Base-by-base conservation (phyloP, 2,888 invertebrate genomes). In the Phasia obesa region DNA sequence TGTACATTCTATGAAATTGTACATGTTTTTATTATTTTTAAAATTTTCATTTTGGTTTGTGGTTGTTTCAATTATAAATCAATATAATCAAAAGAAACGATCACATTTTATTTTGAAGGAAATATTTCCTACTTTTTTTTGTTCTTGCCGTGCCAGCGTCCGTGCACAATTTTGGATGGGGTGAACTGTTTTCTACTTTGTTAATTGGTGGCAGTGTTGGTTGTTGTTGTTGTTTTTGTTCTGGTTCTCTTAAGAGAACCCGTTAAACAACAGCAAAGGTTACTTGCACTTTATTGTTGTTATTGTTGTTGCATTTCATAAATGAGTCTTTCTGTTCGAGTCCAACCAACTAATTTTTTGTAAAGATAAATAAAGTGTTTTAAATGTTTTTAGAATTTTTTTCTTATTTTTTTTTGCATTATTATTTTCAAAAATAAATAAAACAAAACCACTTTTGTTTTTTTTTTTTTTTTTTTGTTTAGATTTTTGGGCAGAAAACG, bases 21-120 rank as follows among this genome's bases (percentile, higher is more conserved):
- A 55, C 69, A 77, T 70, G 62, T 77, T 77, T 77, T 73, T 71
- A 64, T 64, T 78, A 64, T 79, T 71, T 73, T 60, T 19, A 57
- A 49, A 49, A 35, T 75, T 62, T 69, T 31, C 42, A 27, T 69
- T 49, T 69, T 47, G 69, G 47, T 75, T 83, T 76, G 70, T 62
- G 70, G 73, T 78, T 77, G 79, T 79, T 83, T 83, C 83, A 83
- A 83, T 83, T 83, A 83, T 83, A 83, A 79, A 83, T 79, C 83
- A 83, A 79, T 83, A 76, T 83, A 79, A 83, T 83, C 83, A 79
- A 76, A 83, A 75, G 83, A 79, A 79, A 79, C 83, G 79, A 83
- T 83, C 79, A 73, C 79, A 79, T 73, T 79, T 83, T 83, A 57
- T 65, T 79, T 73, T 79, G 60, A 76, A 79, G 83, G 79, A 79